Evolutionary conservation across 2,113 vertebrate species (phyloP), one percentile per base, ranked within the genome.

Genomic region (Chrysochloris asiatica): DNA sequence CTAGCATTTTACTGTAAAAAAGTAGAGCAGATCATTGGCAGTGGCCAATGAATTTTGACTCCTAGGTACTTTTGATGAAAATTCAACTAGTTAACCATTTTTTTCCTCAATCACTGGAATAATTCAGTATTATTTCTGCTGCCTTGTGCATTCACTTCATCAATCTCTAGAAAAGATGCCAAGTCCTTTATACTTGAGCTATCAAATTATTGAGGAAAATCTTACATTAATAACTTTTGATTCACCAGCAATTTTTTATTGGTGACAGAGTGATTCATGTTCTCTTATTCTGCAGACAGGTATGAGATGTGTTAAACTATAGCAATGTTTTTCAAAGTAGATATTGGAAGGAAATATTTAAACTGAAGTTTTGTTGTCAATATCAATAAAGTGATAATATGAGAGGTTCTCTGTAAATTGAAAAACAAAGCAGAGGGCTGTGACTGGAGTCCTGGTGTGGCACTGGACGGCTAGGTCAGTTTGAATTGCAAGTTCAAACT

Each of bases 181-280:
- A 78, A 77, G 48, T 81, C 33, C 17, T 75, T 89, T 79, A 71
- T 54, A 59, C 6, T 61, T 76, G 61, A 83, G n/a, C 59, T 86
- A 48, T 78, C 69, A 86, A 83, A 88, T 86, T 90, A 82, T 67
- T 79, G 65, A 85, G 54, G 12, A 75, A 93, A 85, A 90, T 26
- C 30, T 69, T 63, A 4, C 22, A 65, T 69, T 85, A 90, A 71
- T 63, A 82, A 86, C 56, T 85, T 48, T 6, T 72, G 38, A 90
- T 79, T 83, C 80, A 86, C 26, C 50, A 33, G 56, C 81, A 82
- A 85, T 71, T 83, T 83, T 33, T 69, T 75, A 56, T 38, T 7
- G 43, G 10, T 76, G 61, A 82, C 12, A 56, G 30, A 28, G 36
- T 84, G 59, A 92, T 72, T 79, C 63, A 88, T 83, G 43, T 33